A percentile compares a stretch with the other conserved stretches of the same genome.
phyloP scores from a whole-genome alignment of 2,888 invertebrate genomes.

The Phyto melanocephala region DNA sequence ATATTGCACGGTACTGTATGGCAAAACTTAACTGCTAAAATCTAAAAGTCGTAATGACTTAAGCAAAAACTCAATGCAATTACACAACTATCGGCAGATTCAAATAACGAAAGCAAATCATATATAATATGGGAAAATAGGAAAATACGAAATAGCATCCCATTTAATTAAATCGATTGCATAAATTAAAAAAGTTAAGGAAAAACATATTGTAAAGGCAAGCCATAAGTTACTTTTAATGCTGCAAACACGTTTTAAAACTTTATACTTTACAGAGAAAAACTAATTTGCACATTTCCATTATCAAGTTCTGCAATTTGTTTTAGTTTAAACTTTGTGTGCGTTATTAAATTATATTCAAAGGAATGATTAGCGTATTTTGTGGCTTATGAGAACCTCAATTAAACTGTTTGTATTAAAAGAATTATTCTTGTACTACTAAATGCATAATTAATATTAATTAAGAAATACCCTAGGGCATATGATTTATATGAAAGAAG shows the following conservation, averaged over 20 bases:
- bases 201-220: too few relatives aligned
- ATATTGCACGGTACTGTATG: too few relatives aligned
- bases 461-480: not conserved
- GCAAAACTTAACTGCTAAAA: too few relatives aligned
- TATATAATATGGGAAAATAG: too few relatives aligned
- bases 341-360: not conserved
- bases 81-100: too few relatives aligned
- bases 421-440: not conserved
- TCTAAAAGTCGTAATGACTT: too few relatives aligned
- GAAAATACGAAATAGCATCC: too few relatives aligned
- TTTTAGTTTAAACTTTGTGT: not conserved
- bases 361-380: not conserved
- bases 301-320: not conserved
- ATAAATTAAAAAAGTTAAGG: too few relatives aligned
- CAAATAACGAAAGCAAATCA: too few relatives aligned
- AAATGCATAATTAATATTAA: not conserved
- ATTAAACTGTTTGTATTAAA: not conserved
- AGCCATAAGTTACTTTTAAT: too few relatives aligned
- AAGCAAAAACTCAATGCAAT: too few relatives aligned
- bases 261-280: not conserved
- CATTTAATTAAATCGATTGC: too few relatives aligned
- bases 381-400: not conserved
- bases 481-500: not conserved
- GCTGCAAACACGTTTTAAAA: not conserved
- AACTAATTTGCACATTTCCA: not conserved